Conservation (phyloP, 2,113 vertebrate genomes). For the Semnornis frantzii region DNA sequence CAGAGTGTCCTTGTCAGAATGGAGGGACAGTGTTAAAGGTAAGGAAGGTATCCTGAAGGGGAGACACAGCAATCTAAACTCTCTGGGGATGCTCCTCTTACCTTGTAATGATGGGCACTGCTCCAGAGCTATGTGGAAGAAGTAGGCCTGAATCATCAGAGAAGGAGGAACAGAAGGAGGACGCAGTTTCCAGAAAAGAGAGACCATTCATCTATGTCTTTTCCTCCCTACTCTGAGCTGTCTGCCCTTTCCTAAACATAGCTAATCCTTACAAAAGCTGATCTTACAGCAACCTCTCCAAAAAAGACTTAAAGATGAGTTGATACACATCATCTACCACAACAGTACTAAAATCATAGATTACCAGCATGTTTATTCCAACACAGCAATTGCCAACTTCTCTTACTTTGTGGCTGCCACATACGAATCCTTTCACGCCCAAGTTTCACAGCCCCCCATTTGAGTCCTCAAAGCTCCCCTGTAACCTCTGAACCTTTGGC, state of each 20-base stretch:
- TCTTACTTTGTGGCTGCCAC: background rate
- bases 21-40: background rate
- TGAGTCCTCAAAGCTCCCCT: background rate
- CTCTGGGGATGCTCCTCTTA: background rate
- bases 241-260: background rate
- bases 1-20: background rate
- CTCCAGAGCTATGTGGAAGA: background rate
- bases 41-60: background rate
- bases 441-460: background rate
- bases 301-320: background rate
- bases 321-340: background rate
- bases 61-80: background rate
- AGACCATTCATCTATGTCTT: background rate
- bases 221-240: background rate
- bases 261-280: background rate
- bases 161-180: background rate
- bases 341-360: background rate
- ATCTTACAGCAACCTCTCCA: background rate
- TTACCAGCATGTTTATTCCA: background rate
- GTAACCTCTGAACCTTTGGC: background rate
- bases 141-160: background rate
- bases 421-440: background rate
- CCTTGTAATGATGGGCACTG: rapidly evolving
- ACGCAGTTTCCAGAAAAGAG: background rate
- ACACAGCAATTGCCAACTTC: background rate